phyloP scores from a whole-genome alignment of 2,797 vertebrate species.

The Lepidocolaptes lacrymiger region DNA sequence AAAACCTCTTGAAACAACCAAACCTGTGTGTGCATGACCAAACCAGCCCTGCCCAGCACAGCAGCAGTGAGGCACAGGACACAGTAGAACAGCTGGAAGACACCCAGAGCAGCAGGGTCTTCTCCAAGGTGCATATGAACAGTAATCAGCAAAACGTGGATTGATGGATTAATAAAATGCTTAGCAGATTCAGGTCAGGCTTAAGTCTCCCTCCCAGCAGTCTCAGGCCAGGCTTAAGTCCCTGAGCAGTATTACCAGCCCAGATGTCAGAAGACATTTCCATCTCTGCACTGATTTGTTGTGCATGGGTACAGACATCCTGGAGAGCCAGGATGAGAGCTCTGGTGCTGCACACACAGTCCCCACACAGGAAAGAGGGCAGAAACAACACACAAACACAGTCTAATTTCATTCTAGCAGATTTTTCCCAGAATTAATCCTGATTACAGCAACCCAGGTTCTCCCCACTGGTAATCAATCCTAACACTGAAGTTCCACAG shows the following conservation, averaged over 20 bases:
- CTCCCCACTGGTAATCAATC: background rate
- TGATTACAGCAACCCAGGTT: background rate
- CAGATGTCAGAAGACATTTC: background rate
- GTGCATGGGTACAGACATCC: background rate
- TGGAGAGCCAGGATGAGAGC: background rate
- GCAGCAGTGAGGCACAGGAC: background rate
- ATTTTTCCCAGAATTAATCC: background rate
- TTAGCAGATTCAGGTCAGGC: background rate
- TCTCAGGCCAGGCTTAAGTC: background rate
- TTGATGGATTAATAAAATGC: background rate
- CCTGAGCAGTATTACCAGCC: fast-evolving
- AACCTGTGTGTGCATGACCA: background rate
- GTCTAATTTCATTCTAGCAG: background rate
- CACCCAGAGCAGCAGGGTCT: background rate
- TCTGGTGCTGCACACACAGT: background rate
- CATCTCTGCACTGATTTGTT: background rate
- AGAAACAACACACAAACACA: background rate
- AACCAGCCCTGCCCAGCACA: background rate
- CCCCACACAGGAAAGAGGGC: background rate
- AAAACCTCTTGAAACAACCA: background rate
- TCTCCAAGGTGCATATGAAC: background rate
- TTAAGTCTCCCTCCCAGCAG: background rate
- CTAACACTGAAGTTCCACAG: background rate
- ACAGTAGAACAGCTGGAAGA: background rate
- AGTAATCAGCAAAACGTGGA: background rate